These are phyloP conservation scores for Bubo blakistoni DNA, from an alignment of 2,113 vertebrate species.

Conservation along the genomic window DNA sequence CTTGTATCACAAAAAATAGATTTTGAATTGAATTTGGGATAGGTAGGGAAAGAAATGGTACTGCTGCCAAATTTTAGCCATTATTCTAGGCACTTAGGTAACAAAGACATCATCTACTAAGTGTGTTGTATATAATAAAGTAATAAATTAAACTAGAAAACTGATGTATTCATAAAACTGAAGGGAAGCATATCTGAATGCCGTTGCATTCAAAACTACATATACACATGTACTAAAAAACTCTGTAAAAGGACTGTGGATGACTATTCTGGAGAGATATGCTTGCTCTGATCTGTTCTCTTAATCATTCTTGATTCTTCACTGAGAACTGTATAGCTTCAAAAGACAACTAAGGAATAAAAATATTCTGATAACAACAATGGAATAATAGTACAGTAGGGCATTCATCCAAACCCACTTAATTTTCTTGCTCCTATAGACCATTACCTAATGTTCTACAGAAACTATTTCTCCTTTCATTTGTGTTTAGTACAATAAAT, in stretches of 20 bases:
- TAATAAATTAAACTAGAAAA: background rate
- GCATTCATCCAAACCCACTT: background rate
- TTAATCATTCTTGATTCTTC: background rate
- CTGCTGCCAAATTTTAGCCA: background rate
- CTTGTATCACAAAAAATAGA: background rate
- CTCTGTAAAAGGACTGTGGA: background rate
- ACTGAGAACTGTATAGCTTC: background rate
- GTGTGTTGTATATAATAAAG: background rate
- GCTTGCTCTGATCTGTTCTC: background rate
- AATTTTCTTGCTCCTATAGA: background rate
- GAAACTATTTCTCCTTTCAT: background rate
- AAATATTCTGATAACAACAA: background rate
- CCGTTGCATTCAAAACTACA: background rate
- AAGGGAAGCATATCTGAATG: background rate
- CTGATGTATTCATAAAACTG: background rate
- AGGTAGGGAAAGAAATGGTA: background rate
- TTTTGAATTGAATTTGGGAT: background rate
- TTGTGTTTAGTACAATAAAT: background rate
- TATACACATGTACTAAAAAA: background rate
- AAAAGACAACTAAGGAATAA: background rate
- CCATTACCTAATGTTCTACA: background rate
- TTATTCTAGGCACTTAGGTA: background rate
- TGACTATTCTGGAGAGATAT: background rate
- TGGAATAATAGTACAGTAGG: accelerated
- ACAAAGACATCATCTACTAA: background rate